phyloP scores from a whole-genome alignment of 2,797 vertebrate genomes.

The Mallotus villosus region DNA sequence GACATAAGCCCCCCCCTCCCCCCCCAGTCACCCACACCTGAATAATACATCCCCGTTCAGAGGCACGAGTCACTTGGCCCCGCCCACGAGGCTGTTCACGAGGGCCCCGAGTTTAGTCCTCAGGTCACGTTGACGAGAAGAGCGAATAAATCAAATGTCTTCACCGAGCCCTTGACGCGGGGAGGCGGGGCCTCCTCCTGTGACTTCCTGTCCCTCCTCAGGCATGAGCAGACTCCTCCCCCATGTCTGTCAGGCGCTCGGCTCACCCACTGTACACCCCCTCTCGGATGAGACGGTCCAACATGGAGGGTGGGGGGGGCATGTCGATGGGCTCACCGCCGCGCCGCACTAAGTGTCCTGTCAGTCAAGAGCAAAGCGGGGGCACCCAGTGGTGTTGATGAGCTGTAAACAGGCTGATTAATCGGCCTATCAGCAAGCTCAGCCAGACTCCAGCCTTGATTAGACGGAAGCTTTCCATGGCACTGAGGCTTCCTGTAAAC shows the following conservation, averaged over 20 bases:
- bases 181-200: too few species aligned
- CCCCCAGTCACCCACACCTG: constrained; percentile 54
- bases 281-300: not conserved
- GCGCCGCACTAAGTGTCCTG: not conserved
- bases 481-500: constrained; percentile 10
- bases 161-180: too few species aligned
- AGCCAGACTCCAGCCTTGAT: not conserved
- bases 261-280: not conserved
- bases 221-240: too few species aligned
- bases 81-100: too few species aligned
- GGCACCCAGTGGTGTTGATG: constrained; percentile 5
- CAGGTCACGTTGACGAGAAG: too few species aligned
- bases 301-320: too few species aligned
- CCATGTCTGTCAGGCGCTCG: too few species aligned
- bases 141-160: too few species aligned
- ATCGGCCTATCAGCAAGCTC: constrained; percentile 10
- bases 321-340: too few species aligned
- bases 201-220: too few species aligned
- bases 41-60: constrained; percentile 60
- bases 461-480: not conserved
- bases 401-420: constrained; percentile 14
- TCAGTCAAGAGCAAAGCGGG: not conserved
- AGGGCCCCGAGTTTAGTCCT: too few species aligned
- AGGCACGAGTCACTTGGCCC: not conserved
- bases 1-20: constrained; percentile 39